Evolutionary conservation across 2,113 vertebrate species (phyloP).

Genomic region (Tricholaema leucomelas): DNA sequence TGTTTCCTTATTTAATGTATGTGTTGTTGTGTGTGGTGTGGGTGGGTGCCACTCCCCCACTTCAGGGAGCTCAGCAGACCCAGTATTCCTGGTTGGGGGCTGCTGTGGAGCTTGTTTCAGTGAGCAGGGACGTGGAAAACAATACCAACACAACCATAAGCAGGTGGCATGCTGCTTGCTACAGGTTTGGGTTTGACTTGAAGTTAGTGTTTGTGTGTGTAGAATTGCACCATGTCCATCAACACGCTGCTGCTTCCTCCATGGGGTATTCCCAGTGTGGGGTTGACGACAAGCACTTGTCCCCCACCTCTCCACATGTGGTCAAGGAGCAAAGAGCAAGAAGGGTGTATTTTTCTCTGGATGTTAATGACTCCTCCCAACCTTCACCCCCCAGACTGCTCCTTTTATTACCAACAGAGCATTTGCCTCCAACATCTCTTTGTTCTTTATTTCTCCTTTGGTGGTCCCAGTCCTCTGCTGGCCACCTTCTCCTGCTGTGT

Average conservation of each 20-base stretch:
- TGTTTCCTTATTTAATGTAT: background rate
- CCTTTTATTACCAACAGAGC: background rate
- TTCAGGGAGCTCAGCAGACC: background rate
- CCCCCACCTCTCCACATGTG: background rate
- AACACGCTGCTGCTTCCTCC: fast-evolving
- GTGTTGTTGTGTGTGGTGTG: background rate
- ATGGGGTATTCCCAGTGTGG: background rate
- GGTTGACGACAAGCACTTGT: background rate
- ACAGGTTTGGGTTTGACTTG: background rate
- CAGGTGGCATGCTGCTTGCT: background rate
- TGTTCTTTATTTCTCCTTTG: background rate
- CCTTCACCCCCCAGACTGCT: background rate
- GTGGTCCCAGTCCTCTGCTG: background rate
- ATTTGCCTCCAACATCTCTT: background rate
- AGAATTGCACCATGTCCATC: fast-evolving
- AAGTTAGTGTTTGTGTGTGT: background rate
- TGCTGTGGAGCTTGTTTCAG: fast-evolving
- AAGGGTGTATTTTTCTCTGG: background rate
- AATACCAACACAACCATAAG: background rate
- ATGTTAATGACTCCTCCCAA: background rate
- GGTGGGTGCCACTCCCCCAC: background rate
- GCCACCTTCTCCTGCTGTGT: background rate
- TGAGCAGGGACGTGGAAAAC: background rate
- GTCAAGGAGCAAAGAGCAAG: background rate
- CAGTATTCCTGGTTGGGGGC: fast-evolving